A percentile compares a stretch with the other conserved stretches of the same genome.
Conservation (phyloP, 2,888 invertebrate genomes). For the Pseudoips prasinana region DNA sequence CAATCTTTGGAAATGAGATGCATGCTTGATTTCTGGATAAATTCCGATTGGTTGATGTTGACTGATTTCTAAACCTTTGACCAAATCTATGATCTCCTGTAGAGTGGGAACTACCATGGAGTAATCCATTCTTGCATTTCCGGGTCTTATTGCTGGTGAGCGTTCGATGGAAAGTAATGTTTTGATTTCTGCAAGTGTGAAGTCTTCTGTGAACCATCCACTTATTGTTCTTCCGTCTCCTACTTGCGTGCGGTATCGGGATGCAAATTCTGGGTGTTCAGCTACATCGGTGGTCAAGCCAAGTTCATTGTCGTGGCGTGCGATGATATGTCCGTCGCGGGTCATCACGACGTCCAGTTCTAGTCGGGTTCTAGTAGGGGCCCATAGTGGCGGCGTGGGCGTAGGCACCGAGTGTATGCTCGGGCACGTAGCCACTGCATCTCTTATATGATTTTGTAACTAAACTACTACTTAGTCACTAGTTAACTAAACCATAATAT, state of each 20-base stretch:
- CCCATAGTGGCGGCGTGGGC: slow-evolving; percentile 71
- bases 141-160: slow-evolving; percentile 59
- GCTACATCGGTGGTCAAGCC: slow-evolving; percentile 61
- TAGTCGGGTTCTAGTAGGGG: slow-evolving; percentile 65
- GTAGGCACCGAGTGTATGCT: slow-evolving; percentile 71
- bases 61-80: slow-evolving; percentile 59
- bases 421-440: slow-evolving; percentile 72
- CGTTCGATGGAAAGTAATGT: slow-evolving; percentile 62
- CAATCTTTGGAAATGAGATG: slow-evolving; percentile 58
- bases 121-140: slow-evolving; percentile 62
- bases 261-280: slow-evolving; percentile 55
- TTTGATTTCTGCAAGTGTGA: slow-evolving; percentile 68
- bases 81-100: slow-evolving; percentile 68
- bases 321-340: slow-evolving; percentile 62
- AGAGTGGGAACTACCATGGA: slow-evolving; percentile 61
- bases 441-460: no score
- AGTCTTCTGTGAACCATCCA: slow-evolving; percentile 75
- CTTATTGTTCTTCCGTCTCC: slow-evolving; percentile 52
- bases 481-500: no score
- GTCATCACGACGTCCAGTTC: slow-evolving; percentile 74
- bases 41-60: slow-evolving; percentile 58
- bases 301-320: slow-evolving; percentile 69
- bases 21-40: slow-evolving; percentile 71
- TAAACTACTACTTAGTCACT: no score
- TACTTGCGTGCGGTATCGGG: slow-evolving; percentile 54